Percentiles rank a stretch among this genome's conserved stretches.
Evolutionary conservation across 2,888 invertebrate species (phyloP).

Genomic region (Nomada fabriciana): DNA sequence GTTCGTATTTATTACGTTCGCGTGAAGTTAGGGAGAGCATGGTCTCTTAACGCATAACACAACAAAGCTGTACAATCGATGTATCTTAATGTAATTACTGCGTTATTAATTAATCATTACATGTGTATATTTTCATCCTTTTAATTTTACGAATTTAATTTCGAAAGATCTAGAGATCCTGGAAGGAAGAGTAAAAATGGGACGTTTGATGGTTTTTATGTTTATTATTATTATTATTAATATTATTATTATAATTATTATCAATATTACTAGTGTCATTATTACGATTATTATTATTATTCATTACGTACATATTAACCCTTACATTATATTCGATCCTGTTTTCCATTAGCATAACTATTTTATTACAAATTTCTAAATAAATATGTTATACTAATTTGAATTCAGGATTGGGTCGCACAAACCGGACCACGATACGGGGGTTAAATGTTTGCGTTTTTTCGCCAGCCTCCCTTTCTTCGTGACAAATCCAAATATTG

Average conservation of each 20-base stretch:
- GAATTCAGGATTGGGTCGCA: too few relatives aligned
- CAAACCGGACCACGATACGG: too few relatives aligned
- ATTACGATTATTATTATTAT: too few relatives aligned
- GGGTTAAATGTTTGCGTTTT: constrained; percentile 15
- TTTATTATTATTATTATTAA: constrained; percentile 11
- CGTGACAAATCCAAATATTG: constrained; percentile 8
- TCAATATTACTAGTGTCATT: background rate
- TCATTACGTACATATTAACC: background rate
- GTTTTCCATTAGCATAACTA: too few relatives aligned
- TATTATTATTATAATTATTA: constrained; percentile 6
- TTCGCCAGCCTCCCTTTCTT: constrained; percentile 43
- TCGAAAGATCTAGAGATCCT: background rate
- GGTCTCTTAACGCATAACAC: constrained; percentile 32
- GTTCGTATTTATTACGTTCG: constrained; percentile 34
- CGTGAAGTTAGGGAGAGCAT: constrained; percentile 41
- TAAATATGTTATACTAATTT: too few relatives aligned
- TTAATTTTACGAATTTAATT: background rate
- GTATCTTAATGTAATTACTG: background rate
- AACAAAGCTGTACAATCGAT: background rate
- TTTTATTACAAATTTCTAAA: too few relatives aligned
- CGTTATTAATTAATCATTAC: background rate
- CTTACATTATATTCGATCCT: too few relatives aligned
- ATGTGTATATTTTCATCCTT: background rate
- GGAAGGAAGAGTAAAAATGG: background rate
- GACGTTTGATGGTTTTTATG: constrained; percentile 3